Evolutionary conservation across 2,113 vertebrate genomes (phyloP).

Genomic region (Kryptolebias marmoratus): DNA sequence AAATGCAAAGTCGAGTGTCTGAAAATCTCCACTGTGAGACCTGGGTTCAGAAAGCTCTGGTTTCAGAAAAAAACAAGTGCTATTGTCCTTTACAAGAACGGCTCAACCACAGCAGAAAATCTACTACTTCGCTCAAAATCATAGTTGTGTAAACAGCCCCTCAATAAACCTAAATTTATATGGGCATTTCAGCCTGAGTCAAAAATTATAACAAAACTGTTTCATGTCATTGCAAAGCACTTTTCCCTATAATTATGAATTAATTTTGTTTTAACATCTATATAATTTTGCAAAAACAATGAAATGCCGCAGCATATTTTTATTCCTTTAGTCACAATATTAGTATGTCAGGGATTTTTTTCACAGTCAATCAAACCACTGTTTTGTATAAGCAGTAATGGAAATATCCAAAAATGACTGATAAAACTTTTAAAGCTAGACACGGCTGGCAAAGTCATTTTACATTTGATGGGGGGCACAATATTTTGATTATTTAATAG

Average conservation of each 20-base stretch:
- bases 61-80: too few species aligned
- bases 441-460: not conserved
- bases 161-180: not conserved
- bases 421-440: constrained; percentile 3
- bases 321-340: constrained; percentile 2
- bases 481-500: constrained; percentile 10
- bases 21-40: too few species aligned
- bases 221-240: too few species aligned
- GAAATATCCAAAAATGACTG: not conserved
- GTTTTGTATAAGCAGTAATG: not conserved
- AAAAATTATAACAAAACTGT: too few species aligned
- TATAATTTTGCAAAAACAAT: not conserved
- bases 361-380: constrained; percentile 1
- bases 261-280: not conserved
- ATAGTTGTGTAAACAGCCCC: too few species aligned
- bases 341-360: too few species aligned
- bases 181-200: not conserved
- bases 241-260: too few species aligned
- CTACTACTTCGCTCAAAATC: too few species aligned
- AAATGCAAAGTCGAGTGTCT: too few species aligned
- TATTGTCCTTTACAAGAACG: too few species aligned
- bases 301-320: not conserved
- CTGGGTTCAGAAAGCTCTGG: too few species aligned
- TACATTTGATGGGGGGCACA: constrained; percentile 9
- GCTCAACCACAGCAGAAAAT: too few species aligned